Conservation (phyloP, 2,888 invertebrate genomes). For the Chydorus sphaericus region DNA sequence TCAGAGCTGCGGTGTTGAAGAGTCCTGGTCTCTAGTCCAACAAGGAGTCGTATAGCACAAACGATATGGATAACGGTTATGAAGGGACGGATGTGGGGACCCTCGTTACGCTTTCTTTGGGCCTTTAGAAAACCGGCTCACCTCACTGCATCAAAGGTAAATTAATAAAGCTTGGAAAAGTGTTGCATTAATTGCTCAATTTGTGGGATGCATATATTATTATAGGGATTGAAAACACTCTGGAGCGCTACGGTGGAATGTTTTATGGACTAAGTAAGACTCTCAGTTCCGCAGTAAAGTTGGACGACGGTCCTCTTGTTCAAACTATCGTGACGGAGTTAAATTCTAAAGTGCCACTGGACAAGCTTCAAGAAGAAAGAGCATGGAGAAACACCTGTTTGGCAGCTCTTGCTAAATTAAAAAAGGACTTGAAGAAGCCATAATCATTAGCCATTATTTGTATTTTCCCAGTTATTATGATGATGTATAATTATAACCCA, state of each 20-base stretch:
- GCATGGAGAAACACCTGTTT: constrained; percentile 71
- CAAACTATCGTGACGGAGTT: constrained; percentile 54
- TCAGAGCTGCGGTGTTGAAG: constrained; percentile 81
- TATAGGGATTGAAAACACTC: constrained; percentile 45
- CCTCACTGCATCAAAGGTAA: constrained; percentile 76
- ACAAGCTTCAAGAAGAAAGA: constrained; percentile 54
- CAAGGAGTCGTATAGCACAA: constrained; percentile 66
- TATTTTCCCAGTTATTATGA: too few species aligned
- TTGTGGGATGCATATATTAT: constrained; percentile 17
- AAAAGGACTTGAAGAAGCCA: too few species aligned
- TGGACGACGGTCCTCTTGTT: constrained; percentile 52
- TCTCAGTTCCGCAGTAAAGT: constrained; percentile 57
- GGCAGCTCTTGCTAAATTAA: constrained; percentile 60
- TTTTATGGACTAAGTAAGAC: constrained; percentile 50
- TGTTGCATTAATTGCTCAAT: too few species aligned
- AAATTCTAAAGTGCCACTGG: constrained; percentile 54
- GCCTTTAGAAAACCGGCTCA: constrained; percentile 83
- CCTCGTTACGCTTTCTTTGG: constrained; percentile 93
- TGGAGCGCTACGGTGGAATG: constrained; percentile 42
- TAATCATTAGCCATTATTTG: too few species aligned
- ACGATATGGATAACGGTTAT: constrained; percentile 86
- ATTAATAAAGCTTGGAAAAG: too few species aligned
- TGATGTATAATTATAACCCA: too few species aligned
- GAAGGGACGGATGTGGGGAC: constrained; percentile 85
- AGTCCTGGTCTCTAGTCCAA: constrained; percentile 75